Percentiles rank a stretch among this genome's conserved stretches.
Evolutionary conservation across 2,797 vertebrate genomes (phyloP).

Genomic region (Sandelia bainsii): DNA sequence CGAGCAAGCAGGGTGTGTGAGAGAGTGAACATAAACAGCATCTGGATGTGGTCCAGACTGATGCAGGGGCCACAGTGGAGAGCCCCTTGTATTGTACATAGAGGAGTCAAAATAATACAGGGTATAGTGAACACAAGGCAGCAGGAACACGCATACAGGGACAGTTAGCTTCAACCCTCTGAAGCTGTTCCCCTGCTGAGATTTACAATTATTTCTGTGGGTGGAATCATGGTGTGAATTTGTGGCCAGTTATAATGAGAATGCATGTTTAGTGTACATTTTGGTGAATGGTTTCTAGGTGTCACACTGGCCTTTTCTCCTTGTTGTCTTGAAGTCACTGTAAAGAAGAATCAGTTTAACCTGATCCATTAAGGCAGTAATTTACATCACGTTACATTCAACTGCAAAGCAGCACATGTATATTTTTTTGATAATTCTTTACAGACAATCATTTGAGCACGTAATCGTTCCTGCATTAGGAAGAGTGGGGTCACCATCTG

Average conservation of each 20-base stretch:
- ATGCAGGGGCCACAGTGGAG: constrained; percentile 54
- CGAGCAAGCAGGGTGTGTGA: constrained; percentile 58
- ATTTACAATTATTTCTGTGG: constrained; percentile 60
- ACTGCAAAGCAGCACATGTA: not conserved
- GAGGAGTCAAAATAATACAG: constrained; percentile 45
- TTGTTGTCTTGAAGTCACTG: constrained; percentile 7
- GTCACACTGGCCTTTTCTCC: constrained; percentile 31
- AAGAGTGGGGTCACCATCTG: constrained; percentile 13
- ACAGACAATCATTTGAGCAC: not conserved
- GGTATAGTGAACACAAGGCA: constrained; percentile 57
- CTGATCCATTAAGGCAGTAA: not conserved
- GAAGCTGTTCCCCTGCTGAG: constrained; percentile 50
- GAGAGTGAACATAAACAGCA: constrained; percentile 49
- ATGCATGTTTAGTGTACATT: constrained; percentile 38
- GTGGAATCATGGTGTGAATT: constrained; percentile 54
- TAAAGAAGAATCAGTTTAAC: constrained; percentile 3
- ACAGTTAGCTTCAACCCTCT: constrained; percentile 41
- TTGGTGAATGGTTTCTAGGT: constrained; percentile 10
- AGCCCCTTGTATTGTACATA: constrained; percentile 37
- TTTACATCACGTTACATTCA: constrained; percentile 18
- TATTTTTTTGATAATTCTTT: constrained; percentile 15
- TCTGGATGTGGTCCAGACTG: constrained; percentile 68
- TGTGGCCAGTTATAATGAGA: constrained; percentile 50
- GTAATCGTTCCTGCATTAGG: not conserved
- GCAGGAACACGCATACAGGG: constrained; percentile 56